Base-by-base conservation (phyloP, 2,113 vertebrate species). In the Entelurus aequoreus region DNA sequence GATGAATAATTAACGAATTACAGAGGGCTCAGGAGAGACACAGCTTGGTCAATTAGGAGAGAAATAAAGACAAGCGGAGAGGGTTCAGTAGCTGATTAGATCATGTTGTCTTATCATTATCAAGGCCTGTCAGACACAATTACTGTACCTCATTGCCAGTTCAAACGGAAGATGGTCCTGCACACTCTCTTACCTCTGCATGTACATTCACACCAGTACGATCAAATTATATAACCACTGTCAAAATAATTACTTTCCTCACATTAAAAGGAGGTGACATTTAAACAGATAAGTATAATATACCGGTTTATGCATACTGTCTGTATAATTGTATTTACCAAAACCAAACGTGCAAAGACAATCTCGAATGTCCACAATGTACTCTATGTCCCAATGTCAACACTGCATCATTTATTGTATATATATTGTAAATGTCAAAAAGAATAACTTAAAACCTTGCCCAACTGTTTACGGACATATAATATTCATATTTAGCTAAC, bases 1-100 rank as follows among this genome's bases (percentile, higher is more conserved):
- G 83, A 94, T 96, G 91, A 96, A 97, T 96, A 94, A 94, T 98
- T 95, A 97, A 97, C 97, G 96, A 97, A 95, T 96, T 92, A 94
- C 93, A 87, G 87, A 71, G 92, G 40, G 88, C 92, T 91, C 88
- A 68, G 88, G 93, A 93, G 94, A 94, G 88, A 90, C 75, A 83
- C 88, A 85, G 87, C 87, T 60, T 81, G 92, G 94, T 95, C 94
- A 97, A 99, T 97, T 97, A 97, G 89, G 78, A 89, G 80, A 84
- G 73, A 82, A 88, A 90, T 92, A 90, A 93, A 91, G 87, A 86
- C 85, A 85, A 90, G 54, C 93, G 89, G 92, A 81, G 63, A 94
- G 92, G 86, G 87, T 90, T 90, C 87, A 86, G 75, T 84, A 81
- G 85, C 87, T 92, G 92, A 93, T 93, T 90, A 91, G 91, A 93